Evolutionary conservation across 2,888 invertebrate species (phyloP).

Genomic region (Eubasilissa splendida): DNA sequence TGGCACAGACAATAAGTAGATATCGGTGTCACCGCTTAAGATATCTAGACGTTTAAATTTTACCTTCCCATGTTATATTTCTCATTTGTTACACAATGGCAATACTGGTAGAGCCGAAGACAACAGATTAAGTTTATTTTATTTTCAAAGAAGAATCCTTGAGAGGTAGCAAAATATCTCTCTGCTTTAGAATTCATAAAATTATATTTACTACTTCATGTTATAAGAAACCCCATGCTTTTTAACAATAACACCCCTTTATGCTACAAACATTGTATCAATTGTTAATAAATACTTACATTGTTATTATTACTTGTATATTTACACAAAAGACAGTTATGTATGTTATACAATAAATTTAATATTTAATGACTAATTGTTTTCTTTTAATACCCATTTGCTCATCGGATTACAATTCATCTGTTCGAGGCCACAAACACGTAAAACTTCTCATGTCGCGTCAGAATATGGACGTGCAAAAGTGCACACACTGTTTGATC

Average conservation of each 20-base stretch:
- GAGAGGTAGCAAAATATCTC: no score
- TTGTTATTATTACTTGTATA: conserved; percentile 33
- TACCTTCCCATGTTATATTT: not conserved
- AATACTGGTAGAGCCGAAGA: not conserved
- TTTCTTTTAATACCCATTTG: not conserved
- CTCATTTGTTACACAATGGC: conserved; percentile 11
- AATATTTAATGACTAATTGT: conserved; percentile 4
- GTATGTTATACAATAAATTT: conserved; percentile 37
- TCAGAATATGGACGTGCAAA: no score
- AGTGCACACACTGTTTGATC: no score
- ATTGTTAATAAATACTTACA: conserved; percentile 29
- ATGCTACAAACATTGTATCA: conserved; percentile 12
- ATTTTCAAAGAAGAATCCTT: no score
- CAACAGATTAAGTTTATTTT: not conserved
- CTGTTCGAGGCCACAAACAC: no score
- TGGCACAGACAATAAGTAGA: no score
- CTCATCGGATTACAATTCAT: no score
- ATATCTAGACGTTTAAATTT: no score
- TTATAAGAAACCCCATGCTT: conserved; percentile 4
- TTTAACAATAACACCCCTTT: conserved; percentile 14
- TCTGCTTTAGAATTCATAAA: not conserved
- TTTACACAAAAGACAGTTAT: conserved; percentile 40
- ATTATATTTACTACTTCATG: not conserved
- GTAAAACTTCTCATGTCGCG: no score
- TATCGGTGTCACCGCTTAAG: no score